phyloP scores from a whole-genome alignment of 1,140 invertebrate species.

The Drosophila gunungcola region DNA sequence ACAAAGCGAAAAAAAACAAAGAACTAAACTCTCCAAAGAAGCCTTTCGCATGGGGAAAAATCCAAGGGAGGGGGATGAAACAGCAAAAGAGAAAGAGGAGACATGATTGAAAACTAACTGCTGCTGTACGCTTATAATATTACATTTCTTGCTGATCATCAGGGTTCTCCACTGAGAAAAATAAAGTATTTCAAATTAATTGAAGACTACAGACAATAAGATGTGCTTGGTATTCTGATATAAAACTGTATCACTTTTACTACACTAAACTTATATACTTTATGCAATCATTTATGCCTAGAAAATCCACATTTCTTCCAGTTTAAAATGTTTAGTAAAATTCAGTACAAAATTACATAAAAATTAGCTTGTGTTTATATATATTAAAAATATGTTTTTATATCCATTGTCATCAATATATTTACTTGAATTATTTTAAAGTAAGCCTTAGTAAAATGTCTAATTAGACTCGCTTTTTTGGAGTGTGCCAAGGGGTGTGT shows the following conservation, averaged over 20 bases:
- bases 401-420: no score
- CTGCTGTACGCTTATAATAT: constrained; percentile 72
- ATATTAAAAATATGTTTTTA: no score
- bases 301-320: no score
- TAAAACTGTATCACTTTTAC: no score
- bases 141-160: constrained; percentile 58
- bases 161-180: background rate
- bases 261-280: no score
- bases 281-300: no score
- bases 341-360: no score
- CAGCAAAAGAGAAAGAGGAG: constrained; percentile 9
- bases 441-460: no score
- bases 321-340: no score
- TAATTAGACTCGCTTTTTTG: background rate
- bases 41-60: constrained; percentile 32
- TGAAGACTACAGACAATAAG: background rate
- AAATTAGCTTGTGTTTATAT: no score
- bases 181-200: background rate
- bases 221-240: no score
- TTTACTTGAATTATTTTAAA: background rate
- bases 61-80: constrained; percentile 16
- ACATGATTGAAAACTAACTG: constrained; percentile 76
- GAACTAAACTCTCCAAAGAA: constrained; percentile 25
- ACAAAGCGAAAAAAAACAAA: constrained; percentile 18
- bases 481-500: constrained; percentile 55